Evolutionary conservation across 2,888 invertebrate genomes (phyloP).

Genomic region (Blomia tropicalis): DNA sequence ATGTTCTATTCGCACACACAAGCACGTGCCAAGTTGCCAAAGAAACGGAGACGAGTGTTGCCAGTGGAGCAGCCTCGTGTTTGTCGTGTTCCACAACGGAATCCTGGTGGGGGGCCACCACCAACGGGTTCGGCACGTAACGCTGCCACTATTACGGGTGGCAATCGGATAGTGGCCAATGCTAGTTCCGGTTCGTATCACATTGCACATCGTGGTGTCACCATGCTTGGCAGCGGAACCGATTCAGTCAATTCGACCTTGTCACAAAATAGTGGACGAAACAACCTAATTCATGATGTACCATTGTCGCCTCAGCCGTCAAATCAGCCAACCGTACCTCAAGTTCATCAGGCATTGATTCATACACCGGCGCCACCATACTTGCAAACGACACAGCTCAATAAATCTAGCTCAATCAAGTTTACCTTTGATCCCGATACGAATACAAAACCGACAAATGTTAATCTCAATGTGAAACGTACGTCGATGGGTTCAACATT

Average conservation of each 20-base stretch:
- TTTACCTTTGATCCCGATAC: slow-evolving; percentile 10
- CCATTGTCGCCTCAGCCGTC: background rate
- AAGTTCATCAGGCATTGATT: background rate
- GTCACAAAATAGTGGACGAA: background rate
- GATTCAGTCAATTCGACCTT: slow-evolving; percentile 3
- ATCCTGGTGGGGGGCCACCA: background rate
- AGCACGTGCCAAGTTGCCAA: slow-evolving; percentile 95
- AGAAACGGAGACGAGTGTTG: slow-evolving; percentile 86
- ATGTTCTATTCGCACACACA: slow-evolving; percentile 49
- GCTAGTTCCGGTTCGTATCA: background rate
- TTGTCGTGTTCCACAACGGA: background rate
- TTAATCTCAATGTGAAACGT: no score
- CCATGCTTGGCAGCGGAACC: background rate
- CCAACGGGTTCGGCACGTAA: background rate
- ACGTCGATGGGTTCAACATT: no score
- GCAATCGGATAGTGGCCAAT: background rate
- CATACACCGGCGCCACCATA: slow-evolving; percentile 7
- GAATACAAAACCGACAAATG: background rate
- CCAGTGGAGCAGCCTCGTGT: slow-evolving; percentile 39
- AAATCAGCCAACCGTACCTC: background rate
- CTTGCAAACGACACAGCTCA: background rate
- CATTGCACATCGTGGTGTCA: background rate
- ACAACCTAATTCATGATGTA: background rate
- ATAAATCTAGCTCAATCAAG: slow-evolving; percentile 10
- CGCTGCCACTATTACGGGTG: background rate